Evolutionary conservation across 2,888 invertebrate genomes (phyloP).

Genomic region (Epinotia nisella): DNA sequence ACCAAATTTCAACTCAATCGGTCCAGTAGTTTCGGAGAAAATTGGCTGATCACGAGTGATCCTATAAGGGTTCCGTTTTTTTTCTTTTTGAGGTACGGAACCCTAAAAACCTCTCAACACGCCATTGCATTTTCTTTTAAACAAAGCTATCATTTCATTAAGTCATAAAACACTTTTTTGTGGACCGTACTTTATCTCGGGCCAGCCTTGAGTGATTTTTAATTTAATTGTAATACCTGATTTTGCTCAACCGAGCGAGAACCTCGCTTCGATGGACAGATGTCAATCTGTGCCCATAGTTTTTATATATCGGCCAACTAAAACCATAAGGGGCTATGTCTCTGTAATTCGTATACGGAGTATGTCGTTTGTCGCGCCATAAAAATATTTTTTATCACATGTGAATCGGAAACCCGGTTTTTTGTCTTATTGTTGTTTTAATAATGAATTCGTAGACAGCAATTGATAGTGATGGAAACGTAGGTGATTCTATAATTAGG

Average conservation of each 20-base stretch:
- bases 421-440: constrained; percentile 71
- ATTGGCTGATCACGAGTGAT: too few relatives aligned
- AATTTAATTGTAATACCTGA: constrained; percentile 84
- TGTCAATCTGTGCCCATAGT: constrained; percentile 74
- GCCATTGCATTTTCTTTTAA: too few relatives aligned
- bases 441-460: constrained; percentile 69
- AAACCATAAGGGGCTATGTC: not conserved
- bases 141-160: not conserved
- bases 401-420: constrained; percentile 59
- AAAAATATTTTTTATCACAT: constrained; percentile 52
- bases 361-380: not conserved
- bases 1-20: too few relatives aligned
- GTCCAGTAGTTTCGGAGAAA: too few relatives aligned
- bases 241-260: constrained; percentile 77
- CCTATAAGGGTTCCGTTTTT: too few relatives aligned
- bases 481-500: constrained; percentile 46
- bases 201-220: constrained; percentile 78
- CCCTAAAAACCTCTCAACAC: too few relatives aligned
- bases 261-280: constrained; percentile 71
- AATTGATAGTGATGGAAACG: constrained; percentile 66
- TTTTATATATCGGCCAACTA: constrained; percentile 52
- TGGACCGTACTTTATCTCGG: constrained; percentile 63
- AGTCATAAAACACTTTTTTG: constrained; percentile 17
- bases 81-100: too few relatives aligned
- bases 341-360: not conserved